Percentiles rank a stretch among this genome's conserved stretches.
These are phyloP conservation scores for Polydrusus cervinus DNA, from an alignment of 2,888 invertebrate species.

Conservation along the genomic window DNA sequence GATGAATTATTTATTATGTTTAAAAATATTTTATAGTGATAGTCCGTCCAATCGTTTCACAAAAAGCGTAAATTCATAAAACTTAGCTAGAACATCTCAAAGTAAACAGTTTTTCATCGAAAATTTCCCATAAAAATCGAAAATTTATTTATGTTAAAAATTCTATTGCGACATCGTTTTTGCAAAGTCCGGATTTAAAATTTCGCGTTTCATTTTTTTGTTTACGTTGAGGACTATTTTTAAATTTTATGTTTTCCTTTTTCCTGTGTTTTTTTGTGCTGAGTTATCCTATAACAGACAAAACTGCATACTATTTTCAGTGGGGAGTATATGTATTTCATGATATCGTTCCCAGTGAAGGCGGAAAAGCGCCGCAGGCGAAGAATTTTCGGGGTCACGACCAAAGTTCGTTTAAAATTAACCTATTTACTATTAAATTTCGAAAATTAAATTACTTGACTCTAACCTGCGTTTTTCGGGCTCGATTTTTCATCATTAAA, in stretches of 20 bases:
- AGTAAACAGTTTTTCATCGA: constrained; percentile 20
- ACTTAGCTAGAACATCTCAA: background rate
- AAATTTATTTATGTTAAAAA: constrained; percentile 32
- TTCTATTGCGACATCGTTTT: constrained; percentile 15
- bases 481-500: no score
- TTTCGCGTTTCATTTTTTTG: background rate
- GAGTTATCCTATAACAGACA: no score
- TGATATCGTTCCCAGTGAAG: no score
- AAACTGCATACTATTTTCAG: no score
- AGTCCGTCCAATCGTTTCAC: background rate
- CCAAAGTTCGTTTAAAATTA: no score
- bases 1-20: background rate
- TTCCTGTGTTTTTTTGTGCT: background rate
- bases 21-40: background rate
- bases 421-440: no score
- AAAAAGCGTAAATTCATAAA: background rate
- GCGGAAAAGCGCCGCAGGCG: no score
- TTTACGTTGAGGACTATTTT: background rate
- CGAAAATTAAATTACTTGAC: no score
- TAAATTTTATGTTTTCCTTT: background rate
- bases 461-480: no score
- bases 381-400: no score
- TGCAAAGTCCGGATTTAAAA: constrained; percentile 7
- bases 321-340: no score
- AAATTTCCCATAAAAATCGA: constrained; percentile 26